Percentiles rank a stretch among this genome's conserved stretches.
phyloP scores from a whole-genome alignment of 2,888 invertebrate species.

The Aleiodes alternator region DNA sequence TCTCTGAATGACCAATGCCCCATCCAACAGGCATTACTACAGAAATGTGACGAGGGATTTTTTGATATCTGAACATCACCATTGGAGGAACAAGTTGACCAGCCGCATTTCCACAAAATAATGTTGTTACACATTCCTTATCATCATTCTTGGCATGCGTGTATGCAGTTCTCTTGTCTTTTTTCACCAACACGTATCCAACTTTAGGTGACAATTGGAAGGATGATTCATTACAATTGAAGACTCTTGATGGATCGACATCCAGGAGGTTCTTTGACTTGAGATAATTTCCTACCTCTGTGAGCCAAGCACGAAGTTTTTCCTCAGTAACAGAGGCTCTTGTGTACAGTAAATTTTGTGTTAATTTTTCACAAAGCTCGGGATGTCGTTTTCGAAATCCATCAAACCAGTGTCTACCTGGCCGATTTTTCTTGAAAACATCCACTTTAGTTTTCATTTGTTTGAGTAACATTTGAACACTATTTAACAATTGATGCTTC shows the following conservation, averaged over 20 bases:
- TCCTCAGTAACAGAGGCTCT: slow-evolving; percentile 60
- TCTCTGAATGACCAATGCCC: slow-evolving; percentile 16
- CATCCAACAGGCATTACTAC: slow-evolving; percentile 8
- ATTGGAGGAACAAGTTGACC: slow-evolving; percentile 35
- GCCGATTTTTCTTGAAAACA: slow-evolving; percentile 59
- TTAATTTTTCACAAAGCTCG: slow-evolving; percentile 53
- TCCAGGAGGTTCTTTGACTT: slow-evolving; percentile 49
- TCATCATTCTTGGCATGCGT: slow-evolving; percentile 45
- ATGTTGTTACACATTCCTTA: slow-evolving; percentile 30
- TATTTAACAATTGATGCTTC: slow-evolving; percentile 56
- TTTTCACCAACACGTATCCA: slow-evolving; percentile 53
- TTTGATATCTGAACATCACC: slow-evolving; percentile 5
- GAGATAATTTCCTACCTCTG: slow-evolving; percentile 56
- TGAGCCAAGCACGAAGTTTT: slow-evolving; percentile 59
- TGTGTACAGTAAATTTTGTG: slow-evolving; percentile 58
- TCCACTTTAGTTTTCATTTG: slow-evolving; percentile 41
- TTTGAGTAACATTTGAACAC: slow-evolving; percentile 53
- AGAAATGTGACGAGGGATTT: not conserved
- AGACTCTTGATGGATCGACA: slow-evolving; percentile 58
- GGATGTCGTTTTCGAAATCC: slow-evolving; percentile 60
- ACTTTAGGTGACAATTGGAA: slow-evolving; percentile 57
- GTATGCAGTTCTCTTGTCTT: slow-evolving; percentile 57
- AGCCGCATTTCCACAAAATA: slow-evolving; percentile 33
- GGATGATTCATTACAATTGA: slow-evolving; percentile 62
- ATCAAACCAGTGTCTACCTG: slow-evolving; percentile 62